Evolutionary conservation across 2,888 invertebrate species (phyloP), one percentile per base, ranked within the genome.

Genomic region (Torymus aiolomorphi): DNA sequence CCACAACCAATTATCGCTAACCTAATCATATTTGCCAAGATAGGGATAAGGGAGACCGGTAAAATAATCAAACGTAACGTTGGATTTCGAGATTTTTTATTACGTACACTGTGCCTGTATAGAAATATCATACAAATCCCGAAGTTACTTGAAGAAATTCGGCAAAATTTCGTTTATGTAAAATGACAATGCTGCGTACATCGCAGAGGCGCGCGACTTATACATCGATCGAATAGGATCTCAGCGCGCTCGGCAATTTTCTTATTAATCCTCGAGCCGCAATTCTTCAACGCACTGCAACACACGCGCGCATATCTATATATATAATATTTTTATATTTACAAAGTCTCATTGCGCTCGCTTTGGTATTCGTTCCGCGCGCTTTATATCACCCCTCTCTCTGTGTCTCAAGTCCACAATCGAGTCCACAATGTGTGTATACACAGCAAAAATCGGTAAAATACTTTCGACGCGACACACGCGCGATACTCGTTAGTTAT

Each of bases 121-220:
- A 89, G 88, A 89, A 89, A 89, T 89, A 88, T 89, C 78, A 88
- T 89, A 89, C 88, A 89, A 89, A 89, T 87, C 85, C 66, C 74
- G 73, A 79, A 77, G 24, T 77, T 66, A 77, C 67, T 76, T 67
- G 65, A 56, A 54, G 42, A 51, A 72, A 72, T 76, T 65, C 67
- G 76, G 67, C 61, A 59, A 78, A 78, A 20, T 78, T 31, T 31
- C 31, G 31, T 31, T 78, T 70, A 75, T 31, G 63, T 81, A 76
- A 81, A 71, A 75, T 63, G 59, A 67, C 57, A 81, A 72, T 72
- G 67, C 72, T 42, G 67, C 67, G 67, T 67, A 66, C 61, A 79
- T 56, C 71, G 54, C 78, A 76, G 42, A 76, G 2, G 31, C 31
- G 31, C 31, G 31, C 31, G 3, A 31, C 31, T 31, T 31, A 31